These are phyloP conservation scores for Anagyrus pseudococci DNA, from an alignment of 2,888 invertebrate species.

Conservation along the genomic window DNA sequence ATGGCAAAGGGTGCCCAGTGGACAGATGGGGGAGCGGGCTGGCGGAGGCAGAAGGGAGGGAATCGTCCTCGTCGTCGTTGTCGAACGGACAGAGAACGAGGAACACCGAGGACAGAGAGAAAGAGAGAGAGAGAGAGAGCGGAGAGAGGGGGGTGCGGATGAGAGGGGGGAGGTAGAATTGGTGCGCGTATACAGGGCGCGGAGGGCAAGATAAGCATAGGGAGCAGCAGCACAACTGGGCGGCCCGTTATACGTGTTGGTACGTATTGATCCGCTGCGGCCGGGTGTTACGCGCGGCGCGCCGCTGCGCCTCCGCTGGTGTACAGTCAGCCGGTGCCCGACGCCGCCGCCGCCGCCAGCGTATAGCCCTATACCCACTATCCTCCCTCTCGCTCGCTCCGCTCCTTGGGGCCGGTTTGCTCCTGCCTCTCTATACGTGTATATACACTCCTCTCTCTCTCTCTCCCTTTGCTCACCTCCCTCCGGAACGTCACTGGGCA, in stretches of 20 bases:
- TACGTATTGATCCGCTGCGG: slow-evolving; percentile 41
- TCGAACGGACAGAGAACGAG: too few relatives aligned
- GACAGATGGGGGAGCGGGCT: background rate
- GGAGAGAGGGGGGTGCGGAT: too few relatives aligned
- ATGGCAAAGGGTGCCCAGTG: background rate
- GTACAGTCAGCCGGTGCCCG: background rate
- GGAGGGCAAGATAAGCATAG: slow-evolving; percentile 31
- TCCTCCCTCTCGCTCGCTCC: slow-evolving; percentile 10
- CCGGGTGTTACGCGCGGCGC: slow-evolving; percentile 34
- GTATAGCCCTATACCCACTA: background rate
- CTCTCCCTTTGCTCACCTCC: slow-evolving; percentile 14
- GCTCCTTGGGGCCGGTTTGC: too few relatives aligned
- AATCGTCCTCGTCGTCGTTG: too few relatives aligned
- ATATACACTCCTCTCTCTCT: slow-evolving; percentile 11
- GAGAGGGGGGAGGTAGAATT: background rate
- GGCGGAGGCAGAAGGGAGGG: background rate
- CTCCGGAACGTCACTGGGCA: too few relatives aligned
- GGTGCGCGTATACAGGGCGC: background rate
- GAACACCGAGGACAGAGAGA: too few relatives aligned
- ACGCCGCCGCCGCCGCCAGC: background rate
- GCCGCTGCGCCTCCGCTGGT: slow-evolving; percentile 4
- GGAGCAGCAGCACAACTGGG: too few relatives aligned
- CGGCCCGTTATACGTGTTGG: too few relatives aligned
- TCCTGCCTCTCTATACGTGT: too few relatives aligned
- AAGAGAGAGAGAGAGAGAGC: too few relatives aligned